phyloP scores from a whole-genome alignment of 2,797 vertebrate species.

The Ceryle rudis region DNA sequence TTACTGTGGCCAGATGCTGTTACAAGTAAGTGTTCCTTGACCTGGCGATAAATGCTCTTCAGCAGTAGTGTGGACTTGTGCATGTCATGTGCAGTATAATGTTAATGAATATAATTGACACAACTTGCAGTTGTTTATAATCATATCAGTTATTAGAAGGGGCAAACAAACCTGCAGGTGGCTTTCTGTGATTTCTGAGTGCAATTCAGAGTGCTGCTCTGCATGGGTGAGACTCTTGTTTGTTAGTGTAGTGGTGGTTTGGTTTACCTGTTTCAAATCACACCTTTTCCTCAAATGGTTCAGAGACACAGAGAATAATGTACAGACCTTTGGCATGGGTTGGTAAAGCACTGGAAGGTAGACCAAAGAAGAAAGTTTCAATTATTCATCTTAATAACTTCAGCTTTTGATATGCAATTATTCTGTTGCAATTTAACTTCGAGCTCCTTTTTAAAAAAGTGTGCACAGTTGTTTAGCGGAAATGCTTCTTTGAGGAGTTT shows the following conservation, averaged over 20 bases:
- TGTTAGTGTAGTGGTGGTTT: not conserved
- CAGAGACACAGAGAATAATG: not conserved
- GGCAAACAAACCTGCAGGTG: not conserved
- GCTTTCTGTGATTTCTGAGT: not conserved
- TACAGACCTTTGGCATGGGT: not conserved
- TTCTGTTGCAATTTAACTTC: not conserved
- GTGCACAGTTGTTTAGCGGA: rapidly evolving
- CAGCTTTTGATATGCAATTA: not conserved
- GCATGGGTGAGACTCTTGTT: not conserved
- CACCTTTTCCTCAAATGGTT: not conserved
- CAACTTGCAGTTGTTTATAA: not conserved
- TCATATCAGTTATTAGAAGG: not conserved
- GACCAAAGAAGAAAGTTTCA: not conserved
- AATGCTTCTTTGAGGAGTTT: not conserved
- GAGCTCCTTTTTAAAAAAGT: not conserved
- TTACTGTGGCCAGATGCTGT: not conserved
- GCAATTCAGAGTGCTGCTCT: not conserved
- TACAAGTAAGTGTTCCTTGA: not conserved
- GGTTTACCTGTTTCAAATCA: not conserved
- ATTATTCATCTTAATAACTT: not conserved
- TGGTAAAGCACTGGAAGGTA: not conserved
- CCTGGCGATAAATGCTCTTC: not conserved
- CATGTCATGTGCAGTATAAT: not conserved
- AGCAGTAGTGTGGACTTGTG: not conserved
- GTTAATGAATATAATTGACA: not conserved